phyloP scores from a whole-genome alignment of 2,888 invertebrate species.

The Amaurobius ferox region DNA sequence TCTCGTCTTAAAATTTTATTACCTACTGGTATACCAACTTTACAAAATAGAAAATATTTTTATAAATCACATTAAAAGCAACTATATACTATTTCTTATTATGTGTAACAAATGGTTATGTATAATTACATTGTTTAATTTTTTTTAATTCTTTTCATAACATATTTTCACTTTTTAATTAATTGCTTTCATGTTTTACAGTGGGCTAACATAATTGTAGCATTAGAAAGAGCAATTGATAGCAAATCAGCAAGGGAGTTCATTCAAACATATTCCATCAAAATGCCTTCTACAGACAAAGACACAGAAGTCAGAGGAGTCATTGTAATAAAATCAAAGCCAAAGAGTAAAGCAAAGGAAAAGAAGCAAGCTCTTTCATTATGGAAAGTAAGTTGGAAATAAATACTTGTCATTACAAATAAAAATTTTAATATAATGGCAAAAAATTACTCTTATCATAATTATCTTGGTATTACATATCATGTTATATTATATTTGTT shows the following conservation, averaged over 20 bases:
- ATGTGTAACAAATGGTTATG: no score
- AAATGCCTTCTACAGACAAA: conserved; percentile 82
- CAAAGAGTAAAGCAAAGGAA: conserved; percentile 96
- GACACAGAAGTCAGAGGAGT: conserved; percentile 88
- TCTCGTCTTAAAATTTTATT: no score
- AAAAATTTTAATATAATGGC: no score
- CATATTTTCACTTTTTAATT: neutral
- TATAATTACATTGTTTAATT: no score
- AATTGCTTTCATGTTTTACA: conserved; percentile 77
- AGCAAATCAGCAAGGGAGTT: conserved; percentile 93
- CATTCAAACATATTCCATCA: conserved; percentile 96
- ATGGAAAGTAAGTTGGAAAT: conserved; percentile 95
- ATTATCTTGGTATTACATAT: no score
- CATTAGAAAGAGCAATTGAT: conserved; percentile 94
- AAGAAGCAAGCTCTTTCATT: conserved; percentile 96
- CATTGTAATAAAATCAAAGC: conserved; percentile 98
- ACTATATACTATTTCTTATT: no score
- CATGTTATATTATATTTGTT: no score
- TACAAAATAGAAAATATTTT: no score
- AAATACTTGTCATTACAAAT: no score
- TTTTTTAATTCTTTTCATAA: neutral
- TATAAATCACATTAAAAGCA: no score
- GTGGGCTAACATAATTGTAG: conserved; percentile 99
- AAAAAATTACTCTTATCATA: no score
- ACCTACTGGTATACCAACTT: no score